Evolutionary conservation across 2,888 invertebrate species (phyloP).

Genomic region (Agapostemon virescens): DNA sequence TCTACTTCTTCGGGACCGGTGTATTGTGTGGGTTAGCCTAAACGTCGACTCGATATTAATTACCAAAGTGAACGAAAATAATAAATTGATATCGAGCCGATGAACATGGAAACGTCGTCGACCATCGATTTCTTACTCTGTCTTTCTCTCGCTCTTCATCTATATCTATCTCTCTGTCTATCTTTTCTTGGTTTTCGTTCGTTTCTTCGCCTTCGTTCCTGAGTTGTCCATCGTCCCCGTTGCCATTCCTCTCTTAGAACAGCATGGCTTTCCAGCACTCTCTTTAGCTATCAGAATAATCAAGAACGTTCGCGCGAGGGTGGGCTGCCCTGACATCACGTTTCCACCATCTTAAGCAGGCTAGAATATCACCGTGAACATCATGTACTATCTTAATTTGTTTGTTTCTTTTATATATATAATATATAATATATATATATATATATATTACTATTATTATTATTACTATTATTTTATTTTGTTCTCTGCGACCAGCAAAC

Average conservation of each 20-base stretch:
- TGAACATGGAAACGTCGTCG: neutral
- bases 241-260: constrained; percentile 64
- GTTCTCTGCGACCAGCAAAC: constrained; percentile 8
- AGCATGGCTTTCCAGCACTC: constrained; percentile 77
- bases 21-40: neutral
- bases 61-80: neutral
- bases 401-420: constrained; percentile 18
- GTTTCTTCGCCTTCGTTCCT: constrained; percentile 48
- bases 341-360: constrained; percentile 64
- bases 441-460: no score
- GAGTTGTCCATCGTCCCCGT: constrained; percentile 58
- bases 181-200: constrained; percentile 29
- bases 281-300: constrained; percentile 69
- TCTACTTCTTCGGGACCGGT: constrained; percentile 5
- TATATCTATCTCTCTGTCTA: neutral
- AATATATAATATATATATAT: no score
- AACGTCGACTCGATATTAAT: constrained; percentile 25
- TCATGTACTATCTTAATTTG: constrained; percentile 11
- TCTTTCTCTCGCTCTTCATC: neutral
- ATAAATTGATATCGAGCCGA: constrained; percentile 7
- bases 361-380: constrained; percentile 46
- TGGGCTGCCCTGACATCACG: constrained; percentile 77
- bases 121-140: neutral
- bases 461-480: neutral
- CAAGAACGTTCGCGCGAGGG: constrained; percentile 78